Evolutionary conservation across 2,113 vertebrate species (phyloP).

Genomic region (Numida meleagris): DNA sequence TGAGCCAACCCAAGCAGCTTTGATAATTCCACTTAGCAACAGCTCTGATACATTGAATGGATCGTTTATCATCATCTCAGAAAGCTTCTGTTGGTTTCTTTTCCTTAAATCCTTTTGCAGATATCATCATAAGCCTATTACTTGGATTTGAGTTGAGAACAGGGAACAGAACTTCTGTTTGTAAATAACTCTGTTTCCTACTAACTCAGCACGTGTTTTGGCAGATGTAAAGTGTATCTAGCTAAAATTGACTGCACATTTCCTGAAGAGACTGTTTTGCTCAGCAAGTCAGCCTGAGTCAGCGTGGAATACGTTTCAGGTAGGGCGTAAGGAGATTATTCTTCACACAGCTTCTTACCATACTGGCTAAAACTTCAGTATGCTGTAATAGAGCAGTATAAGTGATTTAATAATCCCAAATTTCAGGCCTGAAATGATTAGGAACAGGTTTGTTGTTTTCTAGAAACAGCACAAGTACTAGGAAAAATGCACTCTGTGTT

Average conservation of each 20-base stretch:
- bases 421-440: background rate
- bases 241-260: background rate
- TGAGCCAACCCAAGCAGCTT: constrained; percentile 31
- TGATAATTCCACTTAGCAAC: constrained; percentile 36
- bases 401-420: background rate
- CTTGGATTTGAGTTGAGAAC: background rate
- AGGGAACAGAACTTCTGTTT: background rate
- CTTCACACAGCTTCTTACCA: background rate
- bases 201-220: background rate
- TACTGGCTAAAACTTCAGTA: background rate
- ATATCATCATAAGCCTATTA: background rate
- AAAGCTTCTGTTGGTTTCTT: background rate
- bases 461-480: background rate
- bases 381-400: background rate
- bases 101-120: background rate
- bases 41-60: background rate
- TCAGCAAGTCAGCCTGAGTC: background rate
- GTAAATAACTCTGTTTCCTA: background rate
- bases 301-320: background rate
- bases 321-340: background rate
- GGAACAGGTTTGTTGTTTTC: background rate
- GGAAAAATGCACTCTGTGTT: background rate
- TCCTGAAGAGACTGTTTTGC: background rate
- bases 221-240: background rate
- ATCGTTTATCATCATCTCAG: background rate